Base-by-base conservation (phyloP, 2,888 invertebrate species). In the Cryptocephalus primarius region DNA sequence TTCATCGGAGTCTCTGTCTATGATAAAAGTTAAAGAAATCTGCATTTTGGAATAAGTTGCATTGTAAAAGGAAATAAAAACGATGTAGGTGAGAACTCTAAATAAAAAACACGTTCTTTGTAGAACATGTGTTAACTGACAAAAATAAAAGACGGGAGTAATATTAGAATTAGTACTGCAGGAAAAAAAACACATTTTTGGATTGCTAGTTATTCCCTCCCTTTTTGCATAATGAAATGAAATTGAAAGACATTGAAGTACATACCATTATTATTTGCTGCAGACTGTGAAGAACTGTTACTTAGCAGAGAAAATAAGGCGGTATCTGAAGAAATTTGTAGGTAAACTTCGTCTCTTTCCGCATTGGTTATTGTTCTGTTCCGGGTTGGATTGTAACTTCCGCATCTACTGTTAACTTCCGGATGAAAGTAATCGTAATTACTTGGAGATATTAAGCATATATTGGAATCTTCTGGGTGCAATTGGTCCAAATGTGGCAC, bases 401-500 rank as follows among this genome's bases (percentile, higher is more conserved):
- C 33, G 10, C 22, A 13, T 39, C 33, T 41, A n/a, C 3, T 22
- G 2, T 22, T 22, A 22, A 11, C 22, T 43, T 50, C 45, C 32
- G 42, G 43, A 22, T 54, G 44, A 22, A 55, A 51, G 34, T 44
- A 43, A 33, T 46, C 52, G 33, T 51, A 55, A 31, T 60, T 55
- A 33, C 52, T 51, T 9, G 56, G 51, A 4, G 59, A 58, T 40
- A 63, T 58, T 8, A 60, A 33, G 47, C 59, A 63, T 10, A 62
- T 58, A 42, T 51, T 52, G 4, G 61, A 60, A 48, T 60, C 54
- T 32, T 58, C 53, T 14, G 55, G 54, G 43, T 60, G 54, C 2
- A 59, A 46, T 34, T 62, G 59, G 49, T 67, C 66, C 32, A 69
- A 50, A 52, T 63, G 60, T 4, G 64, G 66, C 11, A 65, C 46